Conservation (phyloP, 2,113 vertebrate species). For the Agapornis roseicollis region DNA sequence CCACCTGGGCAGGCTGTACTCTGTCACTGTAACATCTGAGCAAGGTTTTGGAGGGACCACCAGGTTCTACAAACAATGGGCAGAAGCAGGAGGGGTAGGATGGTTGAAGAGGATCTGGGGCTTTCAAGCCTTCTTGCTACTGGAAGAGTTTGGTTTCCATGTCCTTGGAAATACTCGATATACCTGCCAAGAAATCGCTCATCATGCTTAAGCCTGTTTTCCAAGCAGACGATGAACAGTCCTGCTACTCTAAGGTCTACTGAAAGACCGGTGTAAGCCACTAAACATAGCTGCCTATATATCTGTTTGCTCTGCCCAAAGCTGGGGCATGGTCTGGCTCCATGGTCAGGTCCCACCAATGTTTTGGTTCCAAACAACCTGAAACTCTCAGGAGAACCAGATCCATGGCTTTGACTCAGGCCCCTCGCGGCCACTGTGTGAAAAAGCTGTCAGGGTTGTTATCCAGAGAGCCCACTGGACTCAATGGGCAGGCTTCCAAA, state of each 20-base stretch:
- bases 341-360: not conserved
- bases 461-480: not conserved
- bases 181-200: not conserved
- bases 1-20: not conserved
- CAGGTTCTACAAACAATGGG: accelerated
- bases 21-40: not conserved
- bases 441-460: not conserved
- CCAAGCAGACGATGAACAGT: not conserved
- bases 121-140: not conserved
- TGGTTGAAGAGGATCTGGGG: not conserved
- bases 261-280: not conserved
- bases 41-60: not conserved
- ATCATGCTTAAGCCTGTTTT: not conserved
- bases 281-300: accelerated
- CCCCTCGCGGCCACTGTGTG: accelerated
- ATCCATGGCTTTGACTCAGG: not conserved
- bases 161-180: not conserved
- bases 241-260: not conserved
- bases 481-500: not conserved
- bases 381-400: not conserved
- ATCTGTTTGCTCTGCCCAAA: not conserved
- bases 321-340: accelerated
- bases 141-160: not conserved
- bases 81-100: not conserved
- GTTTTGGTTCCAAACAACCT: not conserved